Percentiles rank a stretch among this genome's conserved stretches.
These are phyloP conservation scores for Hippotragus niger DNA, from an alignment of 2,113 vertebrate species.

Conservation along the genomic window DNA sequence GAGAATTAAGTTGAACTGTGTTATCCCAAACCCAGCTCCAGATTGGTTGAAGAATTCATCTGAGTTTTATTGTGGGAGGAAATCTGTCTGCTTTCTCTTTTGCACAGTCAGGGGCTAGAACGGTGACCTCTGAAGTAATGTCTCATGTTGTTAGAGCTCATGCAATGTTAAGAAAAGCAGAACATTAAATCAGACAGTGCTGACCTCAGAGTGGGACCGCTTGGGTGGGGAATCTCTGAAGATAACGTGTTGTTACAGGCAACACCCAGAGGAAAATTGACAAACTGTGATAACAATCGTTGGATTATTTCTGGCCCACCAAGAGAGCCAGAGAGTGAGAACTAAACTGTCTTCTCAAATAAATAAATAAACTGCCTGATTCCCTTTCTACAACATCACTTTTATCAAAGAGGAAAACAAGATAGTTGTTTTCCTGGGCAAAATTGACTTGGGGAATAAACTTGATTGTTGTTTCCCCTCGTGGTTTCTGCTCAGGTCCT, in stretches of 20 bases:
- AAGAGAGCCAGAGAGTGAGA: constrained; percentile 6
- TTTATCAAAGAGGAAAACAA: constrained; percentile 14
- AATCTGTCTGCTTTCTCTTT: constrained; percentile 50
- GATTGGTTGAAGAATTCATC: constrained; percentile 9
- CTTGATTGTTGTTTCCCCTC: not conserved
- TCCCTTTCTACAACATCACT: not conserved
- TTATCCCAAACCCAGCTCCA: constrained; percentile 18
- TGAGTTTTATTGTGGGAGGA: not conserved
- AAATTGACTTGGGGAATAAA: not conserved
- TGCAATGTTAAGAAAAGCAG: constrained; percentile 39
- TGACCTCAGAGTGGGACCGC: constrained; percentile 27
- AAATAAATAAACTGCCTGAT: not conserved
- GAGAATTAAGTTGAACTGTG: not conserved
- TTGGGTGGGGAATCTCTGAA: constrained; percentile 48
- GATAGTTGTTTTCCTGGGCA: not conserved
- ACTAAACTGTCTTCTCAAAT: not conserved
- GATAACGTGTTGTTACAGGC: constrained; percentile 57
- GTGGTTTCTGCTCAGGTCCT: not conserved
- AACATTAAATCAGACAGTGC: constrained; percentile 46
- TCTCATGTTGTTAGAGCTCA: constrained; percentile 30
- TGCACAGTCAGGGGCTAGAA: not conserved
- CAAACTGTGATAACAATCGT: not conserved
- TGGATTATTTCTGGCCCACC: constrained; percentile 52
- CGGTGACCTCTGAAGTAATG: not conserved
- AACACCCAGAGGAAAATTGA: constrained; percentile 53